phyloP scores from a whole-genome alignment of 1,140 invertebrate genomes.

The Caenorhabditis latens region DNA sequence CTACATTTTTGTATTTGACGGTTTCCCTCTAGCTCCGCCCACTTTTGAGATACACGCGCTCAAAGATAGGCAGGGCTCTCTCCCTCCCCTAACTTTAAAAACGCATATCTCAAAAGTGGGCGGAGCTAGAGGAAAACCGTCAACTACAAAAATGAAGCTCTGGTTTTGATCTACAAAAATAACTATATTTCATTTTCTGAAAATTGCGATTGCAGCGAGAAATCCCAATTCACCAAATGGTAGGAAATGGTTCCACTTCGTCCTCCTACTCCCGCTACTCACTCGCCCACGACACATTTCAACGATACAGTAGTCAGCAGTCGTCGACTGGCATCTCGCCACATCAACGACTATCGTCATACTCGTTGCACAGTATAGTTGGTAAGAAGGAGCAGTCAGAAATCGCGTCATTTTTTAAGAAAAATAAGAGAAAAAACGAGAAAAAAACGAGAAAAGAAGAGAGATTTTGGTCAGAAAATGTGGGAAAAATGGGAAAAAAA shows the following conservation, averaged over 20 bases:
- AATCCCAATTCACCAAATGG: slow-evolving; percentile 18
- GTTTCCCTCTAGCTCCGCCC: no score
- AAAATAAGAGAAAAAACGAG: no score
- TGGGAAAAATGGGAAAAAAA: background rate
- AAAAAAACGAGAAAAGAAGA: background rate
- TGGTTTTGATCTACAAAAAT: no score
- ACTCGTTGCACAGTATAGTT: slow-evolving; percentile 44
- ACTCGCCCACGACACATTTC: background rate
- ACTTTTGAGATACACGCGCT: no score
- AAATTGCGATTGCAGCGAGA: background rate
- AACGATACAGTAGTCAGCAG: slow-evolving; percentile 9
- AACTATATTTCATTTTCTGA: background rate
- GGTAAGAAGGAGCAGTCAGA: slow-evolving; percentile 15
- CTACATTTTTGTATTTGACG: no score
- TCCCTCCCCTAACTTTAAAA: no score
- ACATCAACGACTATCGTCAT: slow-evolving; percentile 26
- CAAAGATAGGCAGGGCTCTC: no score
- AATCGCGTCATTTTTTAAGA: background rate
- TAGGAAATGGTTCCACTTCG: background rate
- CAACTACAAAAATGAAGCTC: no score
- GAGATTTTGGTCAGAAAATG: slow-evolving; percentile 40
- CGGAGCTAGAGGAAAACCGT: no score
- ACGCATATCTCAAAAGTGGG: no score
- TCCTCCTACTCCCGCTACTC: background rate
- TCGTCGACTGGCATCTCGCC: slow-evolving; percentile 5